phyloP scores from a whole-genome alignment of 2,113 vertebrate genomes.

The Pristiophorus japonicus region DNA sequence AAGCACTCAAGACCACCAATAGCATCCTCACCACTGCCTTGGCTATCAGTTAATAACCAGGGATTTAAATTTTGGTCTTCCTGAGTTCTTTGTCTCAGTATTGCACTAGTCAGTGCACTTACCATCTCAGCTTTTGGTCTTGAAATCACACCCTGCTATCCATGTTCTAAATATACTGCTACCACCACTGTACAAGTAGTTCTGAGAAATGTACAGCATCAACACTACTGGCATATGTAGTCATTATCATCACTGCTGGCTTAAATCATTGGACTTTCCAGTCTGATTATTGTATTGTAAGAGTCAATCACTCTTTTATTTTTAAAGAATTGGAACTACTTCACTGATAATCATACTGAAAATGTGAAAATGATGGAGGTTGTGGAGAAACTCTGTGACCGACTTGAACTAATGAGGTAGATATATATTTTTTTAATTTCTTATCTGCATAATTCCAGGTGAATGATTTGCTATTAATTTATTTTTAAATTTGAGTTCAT shows the following conservation, averaged over 20 bases:
- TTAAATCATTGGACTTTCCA: neutral
- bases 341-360: constrained; percentile 81
- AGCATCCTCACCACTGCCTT: neutral
- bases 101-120: neutral
- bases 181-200: neutral
- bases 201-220: neutral
- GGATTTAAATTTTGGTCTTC: neutral
- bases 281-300: neutral
- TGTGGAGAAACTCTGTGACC: constrained; percentile 94
- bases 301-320: constrained; percentile 43
- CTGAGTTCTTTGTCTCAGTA: neutral
- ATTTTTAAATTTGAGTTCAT: neutral
- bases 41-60: neutral
- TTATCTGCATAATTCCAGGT: neutral
- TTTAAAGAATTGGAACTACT: constrained; percentile 93
- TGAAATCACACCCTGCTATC: neutral
- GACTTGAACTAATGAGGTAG: constrained; percentile 85
- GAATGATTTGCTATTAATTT: neutral
- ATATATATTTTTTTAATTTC: neutral
- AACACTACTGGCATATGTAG: neutral
- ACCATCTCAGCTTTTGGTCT: neutral
- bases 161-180: neutral
- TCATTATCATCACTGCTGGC: neutral
- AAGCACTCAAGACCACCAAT: neutral
- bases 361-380: constrained; percentile 97